These are phyloP conservation scores for Hyles vespertilio DNA, from an alignment of 1,140 invertebrate genomes.

Conservation along the genomic window DNA sequence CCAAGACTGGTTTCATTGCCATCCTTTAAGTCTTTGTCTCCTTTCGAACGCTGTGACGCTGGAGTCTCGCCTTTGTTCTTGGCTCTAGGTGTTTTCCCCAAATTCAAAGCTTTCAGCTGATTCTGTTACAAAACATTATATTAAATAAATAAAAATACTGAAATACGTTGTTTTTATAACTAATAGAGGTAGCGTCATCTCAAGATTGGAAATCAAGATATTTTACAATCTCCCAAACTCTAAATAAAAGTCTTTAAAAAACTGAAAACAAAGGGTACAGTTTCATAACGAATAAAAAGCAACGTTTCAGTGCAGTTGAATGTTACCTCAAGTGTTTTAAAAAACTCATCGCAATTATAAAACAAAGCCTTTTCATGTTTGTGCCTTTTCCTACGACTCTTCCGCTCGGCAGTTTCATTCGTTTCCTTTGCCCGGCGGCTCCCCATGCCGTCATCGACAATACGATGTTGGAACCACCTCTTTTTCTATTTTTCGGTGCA, in stretches of 20 bases:
- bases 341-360: conserved; percentile 58
- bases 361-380: conserved; percentile 33
- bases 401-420: conserved; percentile 48
- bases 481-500: conserved; percentile 48
- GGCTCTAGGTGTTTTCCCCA: conserved; percentile 45
- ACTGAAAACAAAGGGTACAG: too few species aligned
- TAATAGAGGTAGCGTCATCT: too few species aligned
- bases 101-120: conserved; percentile 66
- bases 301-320: too few species aligned
- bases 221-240: too few species aligned
- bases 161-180: too few species aligned
- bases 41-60: conserved; percentile 48
- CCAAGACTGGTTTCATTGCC: conserved; percentile 27
- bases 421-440: conserved; percentile 39
- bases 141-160: too few species aligned
- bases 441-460: conserved; percentile 50
- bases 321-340: conserved; percentile 41
- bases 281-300: too few species aligned
- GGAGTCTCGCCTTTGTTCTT: conserved; percentile 46
- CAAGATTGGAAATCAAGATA: too few species aligned
- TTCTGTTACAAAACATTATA: conserved; percentile 36
- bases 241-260: too few species aligned
- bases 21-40: conserved; percentile 49
- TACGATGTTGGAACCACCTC: conserved; percentile 47
- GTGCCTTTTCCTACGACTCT: conserved; percentile 32